These are phyloP conservation scores for Crioceris asparagi DNA, from an alignment of 2,888 invertebrate genomes.

Conservation along the genomic window DNA sequence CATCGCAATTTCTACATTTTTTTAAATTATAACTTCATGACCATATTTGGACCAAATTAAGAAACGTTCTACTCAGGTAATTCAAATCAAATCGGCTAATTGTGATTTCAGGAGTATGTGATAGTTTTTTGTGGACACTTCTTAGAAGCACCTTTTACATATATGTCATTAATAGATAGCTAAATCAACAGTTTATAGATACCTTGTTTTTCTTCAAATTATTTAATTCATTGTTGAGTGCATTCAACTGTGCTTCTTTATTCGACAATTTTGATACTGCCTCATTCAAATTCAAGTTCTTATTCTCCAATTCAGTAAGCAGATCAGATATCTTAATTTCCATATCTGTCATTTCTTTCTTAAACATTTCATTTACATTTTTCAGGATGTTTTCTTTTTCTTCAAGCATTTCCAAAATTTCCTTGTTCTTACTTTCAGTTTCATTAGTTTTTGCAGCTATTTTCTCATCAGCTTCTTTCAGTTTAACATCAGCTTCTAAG, in stretches of 20 bases:
- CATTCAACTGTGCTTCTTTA: conserved; percentile 45
- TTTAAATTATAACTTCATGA: no score
- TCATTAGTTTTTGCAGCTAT: conserved; percentile 9
- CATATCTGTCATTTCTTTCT: conserved; percentile 18
- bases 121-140: no score
- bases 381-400: conserved; percentile 17
- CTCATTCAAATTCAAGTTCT: conserved; percentile 14
- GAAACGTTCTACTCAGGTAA: no score
- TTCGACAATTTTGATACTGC: conserved; percentile 10
- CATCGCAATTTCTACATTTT: no score
- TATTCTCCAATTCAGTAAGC: conserved; percentile 18
- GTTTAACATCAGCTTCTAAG: conserved; percentile 35
- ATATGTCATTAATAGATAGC: no score
- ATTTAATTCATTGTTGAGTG: conserved; percentile 39
- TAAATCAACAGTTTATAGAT: conserved; percentile 11
- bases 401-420: conserved; percentile 10
- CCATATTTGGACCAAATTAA: no score
- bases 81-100: no score
- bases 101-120: no score
- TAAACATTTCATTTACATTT: conserved; percentile 17
- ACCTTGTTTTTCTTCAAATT: conserved; percentile 13
- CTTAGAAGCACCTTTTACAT: no score
- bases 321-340: conserved; percentile 16
- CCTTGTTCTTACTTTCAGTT: conserved; percentile 3
- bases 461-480: conserved; percentile 26